phyloP scores from a whole-genome alignment of 2,797 vertebrate genomes.

The Coreius guichenoti region DNA sequence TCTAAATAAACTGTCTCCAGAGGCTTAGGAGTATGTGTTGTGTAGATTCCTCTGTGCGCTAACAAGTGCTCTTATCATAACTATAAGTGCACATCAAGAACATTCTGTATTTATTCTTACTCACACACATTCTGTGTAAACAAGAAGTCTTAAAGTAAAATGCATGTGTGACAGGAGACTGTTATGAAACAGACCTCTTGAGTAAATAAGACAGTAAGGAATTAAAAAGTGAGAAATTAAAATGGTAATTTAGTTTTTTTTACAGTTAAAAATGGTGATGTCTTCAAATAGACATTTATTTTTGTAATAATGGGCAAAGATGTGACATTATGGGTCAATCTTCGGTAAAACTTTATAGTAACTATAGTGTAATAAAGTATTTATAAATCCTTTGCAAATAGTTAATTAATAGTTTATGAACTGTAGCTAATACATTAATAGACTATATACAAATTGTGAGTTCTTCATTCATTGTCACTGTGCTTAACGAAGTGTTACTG shows the following conservation, averaged over 20 bases:
- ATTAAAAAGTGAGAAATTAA: neutral
- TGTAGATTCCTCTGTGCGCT: neutral
- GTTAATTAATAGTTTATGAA: too few relatives aligned
- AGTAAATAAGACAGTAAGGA: neutral
- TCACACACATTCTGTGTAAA: neutral
- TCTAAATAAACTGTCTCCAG: constrained; percentile 15
- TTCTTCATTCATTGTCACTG: too few relatives aligned
- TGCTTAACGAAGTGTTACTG: too few relatives aligned
- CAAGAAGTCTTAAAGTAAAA: neutral
- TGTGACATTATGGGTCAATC: neutral
- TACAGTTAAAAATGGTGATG: too few relatives aligned
- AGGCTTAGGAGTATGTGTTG: constrained; percentile 4
- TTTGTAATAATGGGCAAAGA: neutral
- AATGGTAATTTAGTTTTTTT: too few relatives aligned
- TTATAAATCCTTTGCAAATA: too few relatives aligned
- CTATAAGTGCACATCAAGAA: neutral
- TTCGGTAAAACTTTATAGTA: neutral
- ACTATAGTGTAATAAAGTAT: too few relatives aligned
- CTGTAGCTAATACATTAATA: too few relatives aligned
- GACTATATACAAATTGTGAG: too few relatives aligned
- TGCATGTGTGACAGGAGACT: neutral
- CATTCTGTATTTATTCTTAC: neutral
- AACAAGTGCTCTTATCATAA: constrained; percentile 8
- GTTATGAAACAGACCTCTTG: neutral
- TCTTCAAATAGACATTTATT: neutral